Evolutionary conservation across 1,140 invertebrate species (phyloP).

Genomic region (Dendroctonus ponderosae): DNA sequence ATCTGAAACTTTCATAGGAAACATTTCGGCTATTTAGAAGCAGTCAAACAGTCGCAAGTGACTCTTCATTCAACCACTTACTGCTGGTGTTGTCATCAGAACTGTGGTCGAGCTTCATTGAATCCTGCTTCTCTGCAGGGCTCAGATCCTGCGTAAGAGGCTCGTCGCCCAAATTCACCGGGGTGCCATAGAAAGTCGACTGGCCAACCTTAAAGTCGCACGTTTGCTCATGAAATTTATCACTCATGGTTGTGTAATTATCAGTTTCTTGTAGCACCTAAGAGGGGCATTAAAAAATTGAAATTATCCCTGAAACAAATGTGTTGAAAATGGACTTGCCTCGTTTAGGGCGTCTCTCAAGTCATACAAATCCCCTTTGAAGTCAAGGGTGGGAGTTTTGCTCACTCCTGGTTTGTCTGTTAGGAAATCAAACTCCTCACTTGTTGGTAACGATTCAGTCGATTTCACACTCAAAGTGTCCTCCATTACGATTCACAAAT

Average conservation of each 20-base stretch:
- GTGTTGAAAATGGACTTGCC: constrained; percentile 28
- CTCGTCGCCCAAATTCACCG: constrained; percentile 48
- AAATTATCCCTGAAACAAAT: neutral
- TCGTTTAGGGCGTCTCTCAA: constrained; percentile 71
- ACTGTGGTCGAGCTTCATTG: constrained; percentile 67
- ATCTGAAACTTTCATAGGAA: constrained; percentile 59
- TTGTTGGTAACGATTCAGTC: constrained; percentile 76
- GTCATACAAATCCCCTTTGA: constrained; percentile 73
- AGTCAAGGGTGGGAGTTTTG: constrained; percentile 68
- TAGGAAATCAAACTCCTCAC: constrained; percentile 84
- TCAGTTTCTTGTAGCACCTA: constrained; percentile 59
- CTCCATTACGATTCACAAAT: constrained; percentile 60
- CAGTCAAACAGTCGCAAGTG: neutral
- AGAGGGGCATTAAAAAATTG: neutral
- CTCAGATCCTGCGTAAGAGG: constrained; percentile 46
- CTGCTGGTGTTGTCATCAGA: constrained; percentile 56
- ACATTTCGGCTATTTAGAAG: constrained; percentile 19
- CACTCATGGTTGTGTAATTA: constrained; percentile 37
- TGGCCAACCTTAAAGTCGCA: constrained; percentile 48
- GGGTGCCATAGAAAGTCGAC: constrained; percentile 53
- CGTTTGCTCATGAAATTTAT: constrained; percentile 39
- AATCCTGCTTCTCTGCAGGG: constrained; percentile 70
- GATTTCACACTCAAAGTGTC: constrained; percentile 76
- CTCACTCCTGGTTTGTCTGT: constrained; percentile 57
- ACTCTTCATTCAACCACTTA: constrained; percentile 19